Conservation (phyloP, 2,797 vertebrate genomes). For the Spinibarbus caldwelli region DNA sequence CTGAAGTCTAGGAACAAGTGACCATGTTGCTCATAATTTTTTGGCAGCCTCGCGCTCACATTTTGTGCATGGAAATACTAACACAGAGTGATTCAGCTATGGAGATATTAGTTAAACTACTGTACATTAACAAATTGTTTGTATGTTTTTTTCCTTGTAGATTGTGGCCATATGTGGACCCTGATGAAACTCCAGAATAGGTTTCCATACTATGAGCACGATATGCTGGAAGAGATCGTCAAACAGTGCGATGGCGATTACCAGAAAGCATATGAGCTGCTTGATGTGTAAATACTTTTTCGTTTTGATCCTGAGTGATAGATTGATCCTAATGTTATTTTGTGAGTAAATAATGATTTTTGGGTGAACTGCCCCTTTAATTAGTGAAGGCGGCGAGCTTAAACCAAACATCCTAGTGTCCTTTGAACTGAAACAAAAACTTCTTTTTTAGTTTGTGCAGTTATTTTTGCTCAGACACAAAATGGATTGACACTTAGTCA, state of each 20-base stretch:
- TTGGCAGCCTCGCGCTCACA: not conserved
- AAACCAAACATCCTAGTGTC: not conserved
- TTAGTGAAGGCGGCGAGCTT: not conserved
- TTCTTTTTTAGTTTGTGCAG: not conserved
- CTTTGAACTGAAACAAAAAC: slow-evolving; percentile 20
- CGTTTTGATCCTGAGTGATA: not conserved
- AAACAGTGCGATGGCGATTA: slow-evolving; percentile 69
- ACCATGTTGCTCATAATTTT: not conserved
- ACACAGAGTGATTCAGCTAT: not conserved
- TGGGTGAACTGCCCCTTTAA: not conserved
- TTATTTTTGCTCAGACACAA: slow-evolving; percentile 31
- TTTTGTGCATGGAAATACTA: not conserved
- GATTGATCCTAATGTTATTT: not conserved
- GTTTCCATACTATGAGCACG: slow-evolving; percentile 64
- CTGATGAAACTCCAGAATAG: slow-evolving; percentile 67
- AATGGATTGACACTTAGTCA: slow-evolving; percentile 37
- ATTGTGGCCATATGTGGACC: slow-evolving; percentile 62
- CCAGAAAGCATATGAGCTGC: slow-evolving; percentile 65
- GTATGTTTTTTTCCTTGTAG: slow-evolving; percentile 42
- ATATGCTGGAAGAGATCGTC: slow-evolving; percentile 72
- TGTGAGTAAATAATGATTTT: not conserved
- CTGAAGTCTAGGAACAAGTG: slow-evolving; percentile 4
- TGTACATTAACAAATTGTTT: slow-evolving; percentile 2
- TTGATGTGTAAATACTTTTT: slow-evolving; percentile 51
- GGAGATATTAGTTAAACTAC: not conserved